These are phyloP conservation scores for Physocephala rufipes DNA, from an alignment of 2,888 invertebrate species.

Conservation along the genomic window DNA sequence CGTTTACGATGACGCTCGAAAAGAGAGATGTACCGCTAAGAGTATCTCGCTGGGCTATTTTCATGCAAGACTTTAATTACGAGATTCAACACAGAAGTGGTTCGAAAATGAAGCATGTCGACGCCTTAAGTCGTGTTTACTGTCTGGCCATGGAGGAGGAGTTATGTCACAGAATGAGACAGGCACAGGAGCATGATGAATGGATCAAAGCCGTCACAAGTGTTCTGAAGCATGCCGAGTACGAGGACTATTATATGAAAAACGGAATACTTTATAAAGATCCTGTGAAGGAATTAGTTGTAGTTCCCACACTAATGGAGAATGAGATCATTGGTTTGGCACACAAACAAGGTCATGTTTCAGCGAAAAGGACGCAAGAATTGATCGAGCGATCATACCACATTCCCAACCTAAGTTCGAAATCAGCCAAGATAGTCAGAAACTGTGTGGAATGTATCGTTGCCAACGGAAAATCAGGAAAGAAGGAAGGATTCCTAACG, in stretches of 20 bases:
- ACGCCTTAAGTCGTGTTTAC: constrained; percentile 38
- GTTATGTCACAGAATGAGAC: constrained; percentile 33
- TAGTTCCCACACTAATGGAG: constrained; percentile 55
- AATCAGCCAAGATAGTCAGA: constrained; percentile 12
- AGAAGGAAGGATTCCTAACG: constrained; percentile 54
- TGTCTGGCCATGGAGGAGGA: constrained; percentile 35
- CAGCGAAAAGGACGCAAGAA: constrained; percentile 49
- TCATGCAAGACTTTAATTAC: constrained; percentile 41
- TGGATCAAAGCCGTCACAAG: constrained; percentile 38
- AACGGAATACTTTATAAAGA: constrained; percentile 39
- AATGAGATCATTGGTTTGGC: constrained; percentile 54
- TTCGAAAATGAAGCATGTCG: constrained; percentile 40
- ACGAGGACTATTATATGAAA: constrained; percentile 40
- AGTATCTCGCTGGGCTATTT: constrained; percentile 41
- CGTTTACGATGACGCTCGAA: constrained; percentile 41
- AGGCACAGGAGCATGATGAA: constrained; percentile 28
- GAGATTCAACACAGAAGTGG: constrained; percentile 39
- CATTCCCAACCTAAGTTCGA: constrained; percentile 28
- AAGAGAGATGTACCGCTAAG: constrained; percentile 40
- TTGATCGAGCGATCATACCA: constrained; percentile 37
- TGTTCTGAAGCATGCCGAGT: constrained; percentile 32
- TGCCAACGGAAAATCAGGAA: constrained; percentile 49
- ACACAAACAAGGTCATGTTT: constrained; percentile 59
- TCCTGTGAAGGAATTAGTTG: constrained; percentile 44
- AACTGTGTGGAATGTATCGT: constrained; percentile 40